A percentile compares a stretch with the other conserved stretches of the same genome.
These are phyloP conservation scores for Herpailurus yagouaroundi DNA, from an alignment of 2,113 vertebrate species.

Conservation along the genomic window DNA sequence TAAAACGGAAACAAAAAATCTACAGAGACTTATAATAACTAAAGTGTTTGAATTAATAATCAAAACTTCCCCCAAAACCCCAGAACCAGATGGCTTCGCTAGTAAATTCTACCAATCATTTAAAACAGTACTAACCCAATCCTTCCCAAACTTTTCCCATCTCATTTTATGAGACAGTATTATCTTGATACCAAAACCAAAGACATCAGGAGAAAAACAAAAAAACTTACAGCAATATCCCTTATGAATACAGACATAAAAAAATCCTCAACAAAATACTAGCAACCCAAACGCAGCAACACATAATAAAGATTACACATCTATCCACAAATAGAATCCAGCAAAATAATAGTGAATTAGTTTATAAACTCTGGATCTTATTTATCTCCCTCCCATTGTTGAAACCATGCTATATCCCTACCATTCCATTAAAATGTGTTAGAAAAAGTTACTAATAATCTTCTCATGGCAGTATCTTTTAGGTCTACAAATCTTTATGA, in stretches of 20 bases:
- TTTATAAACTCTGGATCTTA: not conserved
- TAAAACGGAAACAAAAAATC: not conserved
- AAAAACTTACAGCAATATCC: not conserved
- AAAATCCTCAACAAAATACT: not conserved
- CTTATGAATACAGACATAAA: not conserved
- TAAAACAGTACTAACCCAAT: conserved; percentile 7
- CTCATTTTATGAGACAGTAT: not conserved
- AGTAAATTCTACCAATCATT: not conserved
- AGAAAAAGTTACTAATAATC: conserved; percentile 12
- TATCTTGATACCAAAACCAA: not conserved
- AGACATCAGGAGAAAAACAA: not conserved
- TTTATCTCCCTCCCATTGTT: not conserved
- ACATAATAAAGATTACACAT: not conserved
- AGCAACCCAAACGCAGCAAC: not conserved
- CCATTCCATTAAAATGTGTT: not conserved
- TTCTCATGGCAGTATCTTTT: not conserved
- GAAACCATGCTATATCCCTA: not conserved
- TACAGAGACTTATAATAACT: not conserved
- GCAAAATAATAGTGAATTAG: not conserved
- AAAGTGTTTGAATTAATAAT: conserved; percentile 3
- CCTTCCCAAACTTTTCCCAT: not conserved
- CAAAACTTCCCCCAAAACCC: not conserved
- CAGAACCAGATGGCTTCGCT: not conserved
- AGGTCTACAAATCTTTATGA: not conserved
- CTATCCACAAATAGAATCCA: not conserved